Conservation (phyloP, 2,797 vertebrate genomes). For the Hippopotamyrus pictus region DNA sequence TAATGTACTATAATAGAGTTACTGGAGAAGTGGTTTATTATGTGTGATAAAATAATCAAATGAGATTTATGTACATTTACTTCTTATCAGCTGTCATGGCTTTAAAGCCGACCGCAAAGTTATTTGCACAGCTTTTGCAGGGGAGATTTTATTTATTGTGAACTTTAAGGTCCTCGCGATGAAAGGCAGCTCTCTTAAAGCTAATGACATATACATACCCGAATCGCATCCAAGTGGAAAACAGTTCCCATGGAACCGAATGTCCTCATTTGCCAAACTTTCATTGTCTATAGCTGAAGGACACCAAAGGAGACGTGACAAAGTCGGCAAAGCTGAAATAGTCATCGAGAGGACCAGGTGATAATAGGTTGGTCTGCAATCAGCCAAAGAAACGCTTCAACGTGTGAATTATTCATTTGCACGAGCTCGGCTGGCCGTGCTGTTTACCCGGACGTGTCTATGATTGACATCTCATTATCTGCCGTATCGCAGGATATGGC, state of each 20-base stretch:
- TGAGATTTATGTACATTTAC: not conserved
- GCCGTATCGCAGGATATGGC: not conserved
- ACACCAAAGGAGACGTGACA: not conserved
- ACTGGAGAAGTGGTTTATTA: not conserved
- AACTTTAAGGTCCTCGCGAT: not conserved
- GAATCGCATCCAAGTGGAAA: not conserved
- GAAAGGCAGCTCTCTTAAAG: not conserved
- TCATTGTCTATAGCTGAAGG: not conserved
- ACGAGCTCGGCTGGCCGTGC: not conserved
- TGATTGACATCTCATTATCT: constrained; percentile 14
- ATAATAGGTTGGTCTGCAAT: not conserved
- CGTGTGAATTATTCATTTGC: not conserved
- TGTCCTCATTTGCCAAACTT: not conserved
- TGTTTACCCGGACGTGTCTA: not conserved
- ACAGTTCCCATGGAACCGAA: not conserved
- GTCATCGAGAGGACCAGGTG: not conserved
- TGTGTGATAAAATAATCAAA: not conserved
- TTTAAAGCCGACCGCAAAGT: not conserved
- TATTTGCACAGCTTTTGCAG: not conserved
- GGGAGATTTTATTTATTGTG: not conserved
- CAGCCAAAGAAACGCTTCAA: not conserved
- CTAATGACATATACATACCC: not conserved
- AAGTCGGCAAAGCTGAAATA: not conserved
- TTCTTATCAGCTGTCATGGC: not conserved
- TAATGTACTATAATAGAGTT: not conserved